Conservation (phyloP, 2,888 invertebrate genomes). For the Mythimna albipuncta region DNA sequence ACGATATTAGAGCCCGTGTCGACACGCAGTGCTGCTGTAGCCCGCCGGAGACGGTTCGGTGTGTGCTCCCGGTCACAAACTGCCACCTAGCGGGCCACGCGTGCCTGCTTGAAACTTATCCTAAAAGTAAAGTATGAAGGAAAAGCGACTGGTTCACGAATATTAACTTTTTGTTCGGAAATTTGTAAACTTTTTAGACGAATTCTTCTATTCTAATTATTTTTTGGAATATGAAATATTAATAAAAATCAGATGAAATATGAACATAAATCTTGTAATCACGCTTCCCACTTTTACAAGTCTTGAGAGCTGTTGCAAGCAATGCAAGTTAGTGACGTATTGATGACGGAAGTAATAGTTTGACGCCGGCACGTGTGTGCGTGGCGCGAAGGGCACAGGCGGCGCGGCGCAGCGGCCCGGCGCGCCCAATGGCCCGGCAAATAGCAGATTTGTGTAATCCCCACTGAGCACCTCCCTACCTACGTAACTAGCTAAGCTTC, state of each 20-base stretch:
- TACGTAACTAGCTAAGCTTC: neutral
- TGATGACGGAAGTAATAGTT: neutral
- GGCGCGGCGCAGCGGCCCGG: neutral
- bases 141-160: neutral
- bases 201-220: too few relatives aligned
- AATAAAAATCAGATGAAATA: neutral
- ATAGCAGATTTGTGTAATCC: constrained; percentile 61
- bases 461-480: constrained; percentile 26
- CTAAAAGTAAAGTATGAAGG: neutral
- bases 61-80: neutral
- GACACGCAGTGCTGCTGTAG: neutral
- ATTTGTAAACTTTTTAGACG: neutral
- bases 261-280: neutral
- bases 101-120: neutral
- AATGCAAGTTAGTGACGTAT: neutral
- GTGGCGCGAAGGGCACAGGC: neutral
- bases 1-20: neutral
- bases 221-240: neutral
- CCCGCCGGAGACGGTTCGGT: neutral
- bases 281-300: neutral
- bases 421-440: constrained; percentile 44
- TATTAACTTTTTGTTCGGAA: neutral
- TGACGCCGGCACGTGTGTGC: neutral
- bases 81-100: neutral
- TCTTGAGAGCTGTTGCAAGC: too few relatives aligned